Percentiles rank a stretch among this genome's conserved stretches.
These are phyloP conservation scores for Hormaphis cornu DNA, from an alignment of 1,140 invertebrate genomes.

Conservation along the genomic window DNA sequence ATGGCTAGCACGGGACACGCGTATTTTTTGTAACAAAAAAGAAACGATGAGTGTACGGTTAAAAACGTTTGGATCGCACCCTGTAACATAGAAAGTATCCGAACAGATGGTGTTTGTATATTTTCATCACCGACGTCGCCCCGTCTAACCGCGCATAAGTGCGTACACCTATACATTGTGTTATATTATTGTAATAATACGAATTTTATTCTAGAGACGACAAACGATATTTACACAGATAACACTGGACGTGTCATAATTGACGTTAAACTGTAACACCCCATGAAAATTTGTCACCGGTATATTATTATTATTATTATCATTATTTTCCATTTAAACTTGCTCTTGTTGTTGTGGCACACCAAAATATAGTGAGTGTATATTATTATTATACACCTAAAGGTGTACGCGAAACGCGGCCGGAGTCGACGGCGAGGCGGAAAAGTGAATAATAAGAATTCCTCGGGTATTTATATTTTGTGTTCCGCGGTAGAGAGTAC, in stretches of 20 bases:
- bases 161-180: not conserved
- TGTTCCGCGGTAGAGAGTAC: not conserved
- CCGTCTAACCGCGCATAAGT: not conserved
- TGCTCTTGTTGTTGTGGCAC: not conserved
- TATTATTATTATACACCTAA: not conserved
- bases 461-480: slow-evolving; percentile 7
- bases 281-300: slow-evolving; percentile 24
- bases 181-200: not conserved
- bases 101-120: slow-evolving; percentile 10
- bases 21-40: no score
- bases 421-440: not conserved
- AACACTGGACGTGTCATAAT: slow-evolving; percentile 13
- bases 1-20: no score
- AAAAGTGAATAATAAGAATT: slow-evolving; percentile 21
- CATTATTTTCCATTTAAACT: slow-evolving; percentile 5
- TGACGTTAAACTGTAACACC: slow-evolving; percentile 17
- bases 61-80: no score
- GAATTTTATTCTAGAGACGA: not conserved
- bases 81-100: not conserved
- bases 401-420: not conserved
- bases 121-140: not conserved
- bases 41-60: no score
- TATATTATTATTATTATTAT: slow-evolving; percentile 6
- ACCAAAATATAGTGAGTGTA: not conserved
- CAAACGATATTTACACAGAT: slow-evolving; percentile 26